These are phyloP conservation scores for Agrochola lota DNA, from an alignment of 2,888 invertebrate species.

Conservation along the genomic window DNA sequence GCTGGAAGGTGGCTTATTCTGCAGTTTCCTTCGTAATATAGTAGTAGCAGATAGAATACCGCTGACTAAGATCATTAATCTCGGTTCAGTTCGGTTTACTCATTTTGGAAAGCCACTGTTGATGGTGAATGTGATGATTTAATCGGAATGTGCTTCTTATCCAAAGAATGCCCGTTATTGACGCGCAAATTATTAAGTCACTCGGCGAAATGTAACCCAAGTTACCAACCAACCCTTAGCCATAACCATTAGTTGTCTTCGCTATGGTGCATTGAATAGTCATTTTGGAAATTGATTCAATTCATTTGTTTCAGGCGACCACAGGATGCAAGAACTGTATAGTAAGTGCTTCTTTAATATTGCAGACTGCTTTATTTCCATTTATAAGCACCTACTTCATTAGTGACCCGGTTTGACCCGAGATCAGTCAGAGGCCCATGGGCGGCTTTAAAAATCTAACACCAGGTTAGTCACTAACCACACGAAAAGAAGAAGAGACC, in stretches of 20 bases:
- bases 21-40: neutral
- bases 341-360: conserved; percentile 64
- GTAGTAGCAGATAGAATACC: neutral
- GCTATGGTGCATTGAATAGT: too few species aligned
- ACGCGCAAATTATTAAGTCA: neutral
- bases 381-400: neutral
- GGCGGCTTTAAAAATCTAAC: too few species aligned
- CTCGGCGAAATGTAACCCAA: neutral
- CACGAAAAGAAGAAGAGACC: too few species aligned
- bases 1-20: neutral
- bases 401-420: too few species aligned
- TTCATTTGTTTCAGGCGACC: conserved; percentile 75
- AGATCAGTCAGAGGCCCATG: too few species aligned
- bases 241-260: neutral
- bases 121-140: too few species aligned
- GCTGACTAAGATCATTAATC: neutral
- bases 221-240: neutral
- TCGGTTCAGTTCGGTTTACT: neutral
- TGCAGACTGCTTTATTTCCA: neutral
- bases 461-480: too few species aligned
- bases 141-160: neutral
- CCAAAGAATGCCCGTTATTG: neutral
- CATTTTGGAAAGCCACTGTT: neutral
- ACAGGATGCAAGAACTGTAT: conserved; percentile 85
- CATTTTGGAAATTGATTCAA: neutral